Percentiles rank a stretch among this genome's conserved stretches.
These are phyloP conservation scores for Tor tambroides DNA, from an alignment of 2,113 vertebrate genomes.

Conservation along the genomic window DNA sequence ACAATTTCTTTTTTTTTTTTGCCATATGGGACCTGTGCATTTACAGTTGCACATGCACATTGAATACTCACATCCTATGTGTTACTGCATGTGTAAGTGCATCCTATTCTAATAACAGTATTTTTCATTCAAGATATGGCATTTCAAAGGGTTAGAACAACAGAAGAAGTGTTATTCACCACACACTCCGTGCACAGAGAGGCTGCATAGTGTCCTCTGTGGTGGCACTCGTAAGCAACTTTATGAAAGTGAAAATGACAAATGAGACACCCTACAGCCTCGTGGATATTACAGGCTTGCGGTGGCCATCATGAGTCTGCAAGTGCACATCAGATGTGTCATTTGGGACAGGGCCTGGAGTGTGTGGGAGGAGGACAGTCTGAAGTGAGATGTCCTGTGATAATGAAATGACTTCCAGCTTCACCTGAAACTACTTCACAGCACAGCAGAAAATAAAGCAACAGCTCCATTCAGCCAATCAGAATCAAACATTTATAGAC, in stretches of 20 bases:
- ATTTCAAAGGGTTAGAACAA: neutral
- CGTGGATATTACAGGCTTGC: neutral
- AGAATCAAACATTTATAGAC: neutral
- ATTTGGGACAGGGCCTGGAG: neutral
- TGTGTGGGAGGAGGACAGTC: neutral
- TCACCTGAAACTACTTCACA: neutral
- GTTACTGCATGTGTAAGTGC: neutral
- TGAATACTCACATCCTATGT: no score
- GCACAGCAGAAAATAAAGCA: neutral
- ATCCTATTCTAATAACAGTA: neutral
- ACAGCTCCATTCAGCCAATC: neutral
- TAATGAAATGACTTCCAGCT: neutral
- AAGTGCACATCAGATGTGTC: neutral
- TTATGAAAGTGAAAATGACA: slow-evolving; percentile 4
- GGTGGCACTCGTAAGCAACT: neutral
- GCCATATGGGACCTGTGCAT: no score
- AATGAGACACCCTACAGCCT: neutral
- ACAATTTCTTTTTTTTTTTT: no score
- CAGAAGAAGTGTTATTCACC: neutral
- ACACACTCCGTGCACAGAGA: neutral
- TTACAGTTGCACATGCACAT: no score
- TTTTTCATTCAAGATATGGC: neutral
- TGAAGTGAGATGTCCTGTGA: neutral
- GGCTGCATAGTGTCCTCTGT: neutral
- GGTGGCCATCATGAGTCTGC: neutral